phyloP scores from a whole-genome alignment of 2,888 invertebrate species.

The Limnephilus auricula region DNA sequence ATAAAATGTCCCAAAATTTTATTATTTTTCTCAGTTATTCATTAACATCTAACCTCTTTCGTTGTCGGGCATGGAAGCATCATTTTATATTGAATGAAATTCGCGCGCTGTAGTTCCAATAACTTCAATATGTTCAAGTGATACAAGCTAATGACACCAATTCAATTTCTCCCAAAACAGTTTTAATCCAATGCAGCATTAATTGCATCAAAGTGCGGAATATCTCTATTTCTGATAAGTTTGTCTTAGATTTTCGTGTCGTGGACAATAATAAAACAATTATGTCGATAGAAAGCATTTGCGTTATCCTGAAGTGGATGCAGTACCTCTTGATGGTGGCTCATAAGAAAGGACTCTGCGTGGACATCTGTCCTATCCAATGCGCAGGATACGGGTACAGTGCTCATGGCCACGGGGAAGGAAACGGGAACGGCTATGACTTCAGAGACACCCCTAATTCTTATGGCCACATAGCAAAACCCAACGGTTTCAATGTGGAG shows the following conservation, averaged over 20 bases:
- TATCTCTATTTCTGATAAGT: background rate
- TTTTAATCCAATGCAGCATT: too few species aligned
- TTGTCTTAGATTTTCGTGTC: background rate
- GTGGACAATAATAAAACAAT: background rate
- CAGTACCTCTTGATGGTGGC: conserved; percentile 63
- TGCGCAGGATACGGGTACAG: conserved; percentile 50
- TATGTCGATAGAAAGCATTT: conserved; percentile 64
- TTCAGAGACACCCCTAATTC: background rate
- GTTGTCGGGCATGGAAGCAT: background rate
- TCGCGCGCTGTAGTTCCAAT: background rate
- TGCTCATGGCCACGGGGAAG: conserved; percentile 24
- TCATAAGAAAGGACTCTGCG: conserved; percentile 61
- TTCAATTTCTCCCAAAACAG: too few species aligned
- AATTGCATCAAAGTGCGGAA: too few species aligned
- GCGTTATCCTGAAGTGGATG: conserved; percentile 64
- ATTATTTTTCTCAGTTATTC: background rate
- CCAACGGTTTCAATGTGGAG: conserved; percentile 58
- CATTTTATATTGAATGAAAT: background rate
- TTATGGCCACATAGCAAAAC: conserved; percentile 39
- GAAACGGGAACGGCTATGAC: conserved; percentile 18
- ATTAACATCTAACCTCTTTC: background rate
- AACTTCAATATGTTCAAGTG: too few species aligned
- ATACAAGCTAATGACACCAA: too few species aligned
- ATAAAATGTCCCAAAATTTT: conserved; percentile 18
- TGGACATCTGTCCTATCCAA: conserved; percentile 61